Conservation (phyloP, 2,113 vertebrate species). For the Todiramphus saurophagus region DNA sequence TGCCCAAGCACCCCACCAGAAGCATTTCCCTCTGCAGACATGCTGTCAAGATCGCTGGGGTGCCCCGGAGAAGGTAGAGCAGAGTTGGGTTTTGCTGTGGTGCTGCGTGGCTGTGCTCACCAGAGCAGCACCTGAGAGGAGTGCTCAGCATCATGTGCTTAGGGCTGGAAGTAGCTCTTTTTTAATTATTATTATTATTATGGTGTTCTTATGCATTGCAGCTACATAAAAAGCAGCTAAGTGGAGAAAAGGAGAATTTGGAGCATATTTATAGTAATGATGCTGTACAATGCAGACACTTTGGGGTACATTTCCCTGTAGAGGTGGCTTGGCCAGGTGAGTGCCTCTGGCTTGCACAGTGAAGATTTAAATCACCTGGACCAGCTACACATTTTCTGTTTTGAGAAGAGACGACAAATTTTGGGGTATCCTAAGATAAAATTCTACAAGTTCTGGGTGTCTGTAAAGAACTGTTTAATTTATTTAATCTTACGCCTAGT, state of each 20-base stretch:
- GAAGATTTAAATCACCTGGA: not conserved
- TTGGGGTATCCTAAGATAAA: not conserved
- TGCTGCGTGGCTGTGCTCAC: fast-evolving
- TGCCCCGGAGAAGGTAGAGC: not conserved
- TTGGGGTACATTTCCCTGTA: not conserved
- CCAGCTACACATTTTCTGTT: not conserved
- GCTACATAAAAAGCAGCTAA: not conserved
- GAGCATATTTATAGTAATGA: not conserved
- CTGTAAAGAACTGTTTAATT: not conserved
- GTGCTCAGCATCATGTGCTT: fast-evolving
- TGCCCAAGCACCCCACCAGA: not conserved
- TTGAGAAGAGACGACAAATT: not conserved
- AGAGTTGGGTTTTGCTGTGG: not conserved
- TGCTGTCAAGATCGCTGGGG: fast-evolving
- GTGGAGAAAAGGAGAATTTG: not conserved
- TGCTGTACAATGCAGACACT: fast-evolving
- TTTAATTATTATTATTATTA: not conserved
- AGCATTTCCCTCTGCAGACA: not conserved
- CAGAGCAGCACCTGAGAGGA: not conserved
- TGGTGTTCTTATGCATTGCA: not conserved
- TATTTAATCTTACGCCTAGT: not conserved
- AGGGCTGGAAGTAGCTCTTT: not conserved
- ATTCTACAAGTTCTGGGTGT: not conserved
- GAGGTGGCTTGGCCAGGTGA: not conserved
- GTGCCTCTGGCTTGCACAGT: not conserved